Base-by-base conservation (phyloP, 1,140 invertebrate species). In the Drosophila erecta region DNA sequence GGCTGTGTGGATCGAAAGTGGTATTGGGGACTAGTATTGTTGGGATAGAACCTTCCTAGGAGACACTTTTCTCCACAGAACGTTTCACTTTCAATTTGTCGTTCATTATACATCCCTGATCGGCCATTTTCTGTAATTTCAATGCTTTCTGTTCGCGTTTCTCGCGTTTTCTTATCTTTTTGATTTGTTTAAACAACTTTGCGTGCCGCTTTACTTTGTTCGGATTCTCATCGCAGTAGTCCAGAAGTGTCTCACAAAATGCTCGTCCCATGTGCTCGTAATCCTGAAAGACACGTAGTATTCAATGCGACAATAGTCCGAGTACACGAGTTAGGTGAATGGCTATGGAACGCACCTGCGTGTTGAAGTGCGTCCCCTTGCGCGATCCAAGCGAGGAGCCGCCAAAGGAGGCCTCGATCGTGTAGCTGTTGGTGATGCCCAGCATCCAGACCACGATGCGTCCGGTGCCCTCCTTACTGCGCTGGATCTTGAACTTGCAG, bases 391-490 rank as follows among this genome's bases (percentile, higher is more conserved):
- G 91, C 60, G 95, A 96, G 14, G 97, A 97, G 10, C 98, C 98
- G 59, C 96, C 97, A 93, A 98, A 97, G 0, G 97, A 98, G 2
- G 97, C 97, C 93, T 99, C 98, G 94, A 99, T 95, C 1, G 98
- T 99, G 91, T 97, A 99, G 92, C 97, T 98, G 80, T 98, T 98
- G 47, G 96, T 95, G 17, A 98, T 96, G 11, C 98, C 98, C 95
- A 98, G 95, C 93, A 97, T 96, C 97, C 97, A 98, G 78, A 98
- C 96, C 0, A 98, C 97, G 12, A 98, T 96, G 58, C 98, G 93
- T 6, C 97, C 97, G 10, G 98, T 98, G 1, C 97, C 97, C 93
- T 98, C 97, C 93, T 98, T 98, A 70, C 95, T 96, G 56, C 96
- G 95, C 91, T 98, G 97, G 58, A 98, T 95, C 83, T 96, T 95